Conservation (phyloP, 1,140 invertebrate genomes). For the Cotesia vestalis region DNA sequence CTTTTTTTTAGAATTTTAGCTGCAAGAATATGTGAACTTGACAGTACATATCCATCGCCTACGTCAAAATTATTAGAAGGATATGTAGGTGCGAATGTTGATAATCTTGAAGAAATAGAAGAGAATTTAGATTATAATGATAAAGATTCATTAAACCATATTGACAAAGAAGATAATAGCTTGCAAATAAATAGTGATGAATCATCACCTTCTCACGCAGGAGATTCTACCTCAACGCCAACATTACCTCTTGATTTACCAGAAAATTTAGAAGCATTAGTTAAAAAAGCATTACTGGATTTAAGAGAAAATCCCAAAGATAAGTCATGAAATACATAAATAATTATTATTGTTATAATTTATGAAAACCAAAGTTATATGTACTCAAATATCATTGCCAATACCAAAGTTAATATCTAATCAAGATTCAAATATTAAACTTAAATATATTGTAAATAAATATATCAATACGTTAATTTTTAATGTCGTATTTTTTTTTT, state of each 20-base stretch:
- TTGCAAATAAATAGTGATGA: constrained; percentile 18
- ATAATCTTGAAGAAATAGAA: constrained; percentile 50
- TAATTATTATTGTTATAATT: background rate
- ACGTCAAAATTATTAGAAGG: constrained; percentile 68
- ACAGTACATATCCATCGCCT: constrained; percentile 68
- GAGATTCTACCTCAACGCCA: constrained; percentile 6
- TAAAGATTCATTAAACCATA: constrained; percentile 25
- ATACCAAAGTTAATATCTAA: constrained; percentile 13
- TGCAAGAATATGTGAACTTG: constrained; percentile 68
- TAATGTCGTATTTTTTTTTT: too few species aligned
- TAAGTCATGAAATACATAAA: constrained; percentile 39
- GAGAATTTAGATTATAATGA: constrained; percentile 41
- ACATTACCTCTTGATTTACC: constrained; percentile 38
- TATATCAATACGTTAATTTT: constrained; percentile 2
- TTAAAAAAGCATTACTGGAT: constrained; percentile 58
- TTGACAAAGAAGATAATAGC: constrained; percentile 30
- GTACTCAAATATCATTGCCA: background rate
- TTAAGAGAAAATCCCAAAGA: constrained; percentile 50
- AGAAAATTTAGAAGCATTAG: constrained; percentile 54
- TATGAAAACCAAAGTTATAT: constrained; percentile 13
- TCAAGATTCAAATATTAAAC: background rate
- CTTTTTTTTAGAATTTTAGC: constrained; percentile 67
- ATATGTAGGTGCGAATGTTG: constrained; percentile 66
- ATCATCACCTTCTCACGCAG: constrained; percentile 22
- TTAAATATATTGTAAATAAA: constrained; percentile 9